phyloP scores from a whole-genome alignment of 2,888 invertebrate species.

The Zygothrica quintamaculata region DNA sequence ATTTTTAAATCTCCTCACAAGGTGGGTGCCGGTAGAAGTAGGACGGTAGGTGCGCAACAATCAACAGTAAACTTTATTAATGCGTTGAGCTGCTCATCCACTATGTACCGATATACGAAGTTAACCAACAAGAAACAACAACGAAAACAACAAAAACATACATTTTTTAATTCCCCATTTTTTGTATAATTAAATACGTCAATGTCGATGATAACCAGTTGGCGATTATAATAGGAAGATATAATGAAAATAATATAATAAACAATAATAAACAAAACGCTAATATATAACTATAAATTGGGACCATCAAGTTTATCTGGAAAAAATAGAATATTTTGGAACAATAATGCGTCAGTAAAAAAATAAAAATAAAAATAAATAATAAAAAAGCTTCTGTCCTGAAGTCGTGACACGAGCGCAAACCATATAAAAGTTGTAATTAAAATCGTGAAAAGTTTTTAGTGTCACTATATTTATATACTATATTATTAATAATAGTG shows the following conservation, averaged over 20 bases:
- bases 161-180: conserved; percentile 46
- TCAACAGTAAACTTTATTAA: conserved; percentile 20
- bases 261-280: no score
- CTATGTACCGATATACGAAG: conserved; percentile 9
- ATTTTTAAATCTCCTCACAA: conserved; percentile 16
- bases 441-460: no score
- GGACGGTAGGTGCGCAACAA: conserved; percentile 9
- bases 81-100: no score
- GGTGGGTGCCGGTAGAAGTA: conserved; percentile 14
- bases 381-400: no score
- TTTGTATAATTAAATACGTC: conserved; percentile 59
- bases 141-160: conserved; percentile 17
- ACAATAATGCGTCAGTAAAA: background rate
- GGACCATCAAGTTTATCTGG: no score
- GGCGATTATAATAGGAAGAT: conserved; percentile 42
- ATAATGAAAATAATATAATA: conserved; percentile 50
- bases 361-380: background rate
- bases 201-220: conserved; percentile 35
- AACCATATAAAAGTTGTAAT: no score
- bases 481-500: no score
- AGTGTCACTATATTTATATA: no score
- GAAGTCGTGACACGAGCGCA: no score
- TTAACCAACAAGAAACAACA: conserved; percentile 4
- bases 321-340: background rate
- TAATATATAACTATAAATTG: no score